A percentile compares a stretch with the other conserved stretches of the same genome.
Conservation (phyloP, 2,797 vertebrate genomes). For the Muscicapa striata region DNA sequence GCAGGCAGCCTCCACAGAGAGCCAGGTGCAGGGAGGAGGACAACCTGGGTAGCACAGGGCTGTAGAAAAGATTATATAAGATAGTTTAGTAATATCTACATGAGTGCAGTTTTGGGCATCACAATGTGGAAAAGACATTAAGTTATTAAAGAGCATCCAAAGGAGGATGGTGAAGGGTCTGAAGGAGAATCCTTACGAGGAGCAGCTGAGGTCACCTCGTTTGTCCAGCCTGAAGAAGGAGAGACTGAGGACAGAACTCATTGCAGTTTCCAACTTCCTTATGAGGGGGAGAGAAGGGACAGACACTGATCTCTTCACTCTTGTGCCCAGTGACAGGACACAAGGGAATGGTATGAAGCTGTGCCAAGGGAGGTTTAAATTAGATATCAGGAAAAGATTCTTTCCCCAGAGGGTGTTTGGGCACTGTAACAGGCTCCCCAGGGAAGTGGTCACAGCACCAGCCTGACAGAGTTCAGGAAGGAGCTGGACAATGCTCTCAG, state of each 20-base stretch:
- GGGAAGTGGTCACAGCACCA: background rate
- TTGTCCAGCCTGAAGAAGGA: background rate
- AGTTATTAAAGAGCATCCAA: background rate
- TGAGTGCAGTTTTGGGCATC: background rate
- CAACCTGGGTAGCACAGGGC: background rate
- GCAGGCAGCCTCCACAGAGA: background rate
- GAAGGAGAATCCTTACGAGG: background rate
- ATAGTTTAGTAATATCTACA: background rate
- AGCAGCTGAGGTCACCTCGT: no score
- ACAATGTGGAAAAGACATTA: background rate
- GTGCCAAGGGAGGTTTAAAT: background rate
- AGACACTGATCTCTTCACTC: background rate
- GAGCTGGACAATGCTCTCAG: background rate
- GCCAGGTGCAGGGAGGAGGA: rapidly evolving
- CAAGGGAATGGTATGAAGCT: background rate
- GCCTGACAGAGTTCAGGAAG: background rate
- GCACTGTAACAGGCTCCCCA: background rate
- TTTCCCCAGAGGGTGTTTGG: rapidly evolving
- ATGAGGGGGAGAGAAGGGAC: no score
- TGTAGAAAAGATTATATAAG: background rate
- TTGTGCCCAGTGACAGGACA: background rate
- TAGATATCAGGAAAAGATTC: background rate
- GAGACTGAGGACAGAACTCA: background rate
- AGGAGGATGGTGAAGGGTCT: background rate
- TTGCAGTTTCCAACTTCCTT: background rate